Evolutionary conservation across 2,888 invertebrate species (phyloP), one percentile per base, ranked within the genome.

Genomic region (Mesopsocus fuscifrons): DNA sequence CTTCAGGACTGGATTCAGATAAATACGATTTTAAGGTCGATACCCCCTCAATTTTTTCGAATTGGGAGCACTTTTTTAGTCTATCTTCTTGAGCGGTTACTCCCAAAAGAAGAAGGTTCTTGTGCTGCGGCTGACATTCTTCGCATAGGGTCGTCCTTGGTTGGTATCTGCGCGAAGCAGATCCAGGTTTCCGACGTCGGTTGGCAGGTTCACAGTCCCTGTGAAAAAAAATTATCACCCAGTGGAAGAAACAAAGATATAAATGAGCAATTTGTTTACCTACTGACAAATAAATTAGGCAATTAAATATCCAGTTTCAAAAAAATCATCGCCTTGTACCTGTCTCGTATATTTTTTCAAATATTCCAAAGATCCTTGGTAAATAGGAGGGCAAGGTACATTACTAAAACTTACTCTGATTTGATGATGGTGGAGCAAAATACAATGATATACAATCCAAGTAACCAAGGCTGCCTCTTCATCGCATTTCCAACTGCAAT

Each of bases 131-230:
- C 13, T 43, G 41, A 20, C 41, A 43, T 13, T 40, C 40, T 23
- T 38, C 41, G 18, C 22, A 43, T 31, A 43, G 32, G 6, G 26
- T 26, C 11, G 26, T 26, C 15, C 43, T 34, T 16, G 43, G 46
- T 33, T 46, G 46, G 33, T 46, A 46, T 33, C 46, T 34, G 8
- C 46, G 26, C 13, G 46, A 43, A 17, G 46, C 41, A 15, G 38
- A 38, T 31, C 46, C 41, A 15, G 40, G 46, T 11, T 41, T 31
- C 38, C 41, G 17, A 20, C 21, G 17, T 20, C 21, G 15, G 18
- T 18, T 38, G 11, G 17, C n/a, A 9, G 38, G 38, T 3, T 16
- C 18, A 20, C 38, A 38, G n/a, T 20, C 20, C 18, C 38, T 38
- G n/a, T 9, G 30, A 30, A 30, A 30, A 30, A 30, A 11, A n/a